Conservation (phyloP, 1,140 invertebrate species). For the Himalopsyche phryganea region DNA sequence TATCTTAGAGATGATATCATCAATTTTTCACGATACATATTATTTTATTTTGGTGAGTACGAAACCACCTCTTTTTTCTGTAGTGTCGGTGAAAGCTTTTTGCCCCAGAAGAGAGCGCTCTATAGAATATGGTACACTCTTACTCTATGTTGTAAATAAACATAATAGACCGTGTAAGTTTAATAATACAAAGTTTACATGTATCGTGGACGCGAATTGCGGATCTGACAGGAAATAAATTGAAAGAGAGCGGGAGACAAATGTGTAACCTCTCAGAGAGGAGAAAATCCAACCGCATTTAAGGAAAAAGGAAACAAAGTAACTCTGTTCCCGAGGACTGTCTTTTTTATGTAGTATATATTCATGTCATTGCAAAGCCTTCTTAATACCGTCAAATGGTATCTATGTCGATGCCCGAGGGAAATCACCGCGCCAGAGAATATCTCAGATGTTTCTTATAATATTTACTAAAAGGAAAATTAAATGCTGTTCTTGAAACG, state of each 20-base stretch:
- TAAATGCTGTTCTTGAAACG: constrained; percentile 11
- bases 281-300: constrained; percentile 30
- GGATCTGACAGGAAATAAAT: constrained; percentile 30
- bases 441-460: constrained; percentile 13
- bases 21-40: no score
- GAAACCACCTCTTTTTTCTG: no score
- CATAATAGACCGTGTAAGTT: no score
- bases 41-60: no score
- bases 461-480: constrained; percentile 23
- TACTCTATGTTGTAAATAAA: no score
- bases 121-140: no score
- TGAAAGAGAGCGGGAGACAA: constrained; percentile 28
- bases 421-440: constrained; percentile 17
- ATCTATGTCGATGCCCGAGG: constrained; percentile 11
- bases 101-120: no score
- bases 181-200: constrained; percentile 1
- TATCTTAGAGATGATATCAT: no score
- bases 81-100: no score
- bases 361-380: constrained; percentile 27
- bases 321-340: not conserved
- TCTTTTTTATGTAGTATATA: constrained; percentile 20
- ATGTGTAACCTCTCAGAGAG: constrained; percentile 27
- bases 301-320: not conserved
- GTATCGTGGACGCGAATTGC: constrained; percentile 20
- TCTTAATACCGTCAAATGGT: constrained; percentile 16